Percentiles rank a stretch among this genome's conserved stretches.
Conservation (phyloP, 2,113 vertebrate species). For the Phasianus colchicus region DNA sequence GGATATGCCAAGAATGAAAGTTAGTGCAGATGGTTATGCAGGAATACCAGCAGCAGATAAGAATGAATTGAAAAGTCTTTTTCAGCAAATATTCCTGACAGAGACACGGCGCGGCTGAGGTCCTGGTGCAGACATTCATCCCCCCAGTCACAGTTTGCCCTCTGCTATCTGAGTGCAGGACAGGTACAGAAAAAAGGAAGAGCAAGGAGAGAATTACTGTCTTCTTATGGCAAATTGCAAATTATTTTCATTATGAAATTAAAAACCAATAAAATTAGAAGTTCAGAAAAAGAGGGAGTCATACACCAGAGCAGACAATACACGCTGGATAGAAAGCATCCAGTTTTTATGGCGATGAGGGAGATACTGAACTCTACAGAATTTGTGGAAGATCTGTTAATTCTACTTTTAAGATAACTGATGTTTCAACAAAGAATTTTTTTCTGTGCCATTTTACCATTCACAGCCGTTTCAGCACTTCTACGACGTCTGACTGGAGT, state of each 20-base stretch:
- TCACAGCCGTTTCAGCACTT: background rate
- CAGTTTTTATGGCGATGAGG: background rate
- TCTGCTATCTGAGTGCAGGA: background rate
- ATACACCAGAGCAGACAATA: background rate
- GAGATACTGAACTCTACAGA: background rate
- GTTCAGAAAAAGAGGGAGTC: background rate
- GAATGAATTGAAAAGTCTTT: background rate
- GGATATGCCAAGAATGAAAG: background rate
- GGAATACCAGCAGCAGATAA: background rate
- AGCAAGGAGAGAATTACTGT: background rate
- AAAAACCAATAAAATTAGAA: slow-evolving; percentile 42
- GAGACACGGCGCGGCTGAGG: background rate
- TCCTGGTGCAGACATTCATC: background rate
- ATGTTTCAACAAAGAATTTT: background rate
- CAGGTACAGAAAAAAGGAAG: background rate
- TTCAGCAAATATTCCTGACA: background rate
- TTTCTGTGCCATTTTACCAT: background rate
- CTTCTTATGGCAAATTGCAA: background rate
- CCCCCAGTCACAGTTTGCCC: background rate
- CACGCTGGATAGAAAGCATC: background rate
- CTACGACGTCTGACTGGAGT: background rate
- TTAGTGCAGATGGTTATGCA: background rate
- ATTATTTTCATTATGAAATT: slow-evolving; percentile 17
- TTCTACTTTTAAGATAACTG: background rate
- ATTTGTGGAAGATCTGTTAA: background rate